Conservation (phyloP, 2,797 vertebrate genomes). For the Sphenodon punctatus region DNA sequence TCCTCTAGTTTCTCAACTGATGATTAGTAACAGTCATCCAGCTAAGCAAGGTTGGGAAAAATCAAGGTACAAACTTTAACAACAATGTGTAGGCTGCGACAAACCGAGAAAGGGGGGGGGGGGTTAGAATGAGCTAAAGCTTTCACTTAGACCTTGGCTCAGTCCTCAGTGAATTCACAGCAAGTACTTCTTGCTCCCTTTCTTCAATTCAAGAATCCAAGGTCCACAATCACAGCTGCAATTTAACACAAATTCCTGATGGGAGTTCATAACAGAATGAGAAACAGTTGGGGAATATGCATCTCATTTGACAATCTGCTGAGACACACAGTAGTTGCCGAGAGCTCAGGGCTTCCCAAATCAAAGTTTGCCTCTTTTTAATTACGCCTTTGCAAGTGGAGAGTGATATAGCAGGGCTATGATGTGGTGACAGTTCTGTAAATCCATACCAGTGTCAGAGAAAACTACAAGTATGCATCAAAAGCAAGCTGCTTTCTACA, state of each 20-base stretch:
- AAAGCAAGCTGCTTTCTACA: constrained; percentile 46
- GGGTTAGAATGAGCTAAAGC: neutral
- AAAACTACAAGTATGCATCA: neutral
- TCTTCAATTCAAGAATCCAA: neutral
- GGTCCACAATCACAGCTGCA: neutral
- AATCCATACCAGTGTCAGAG: constrained; percentile 14
- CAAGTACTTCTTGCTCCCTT: neutral
- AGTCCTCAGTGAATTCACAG: neutral
- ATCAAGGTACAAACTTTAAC: neutral
- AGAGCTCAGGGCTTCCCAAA: neutral
- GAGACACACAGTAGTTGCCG: neutral
- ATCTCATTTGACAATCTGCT: neutral
- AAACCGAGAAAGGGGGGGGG: neutral
- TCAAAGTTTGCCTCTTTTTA: constrained; percentile 17
- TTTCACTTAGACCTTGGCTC: neutral
- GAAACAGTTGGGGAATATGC: neutral
- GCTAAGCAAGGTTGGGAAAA: neutral
- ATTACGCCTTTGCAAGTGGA: constrained; percentile 24
- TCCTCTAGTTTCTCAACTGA: too few relatives aligned
- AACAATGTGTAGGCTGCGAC: neutral
- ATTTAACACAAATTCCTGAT: neutral
- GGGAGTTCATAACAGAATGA: neutral
- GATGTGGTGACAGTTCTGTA: constrained; percentile 32
- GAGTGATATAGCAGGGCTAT: neutral
- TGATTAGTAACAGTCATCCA: neutral